phyloP scores from a whole-genome alignment of 2,888 invertebrate species.

The Macrosiphum euphorbiae region DNA sequence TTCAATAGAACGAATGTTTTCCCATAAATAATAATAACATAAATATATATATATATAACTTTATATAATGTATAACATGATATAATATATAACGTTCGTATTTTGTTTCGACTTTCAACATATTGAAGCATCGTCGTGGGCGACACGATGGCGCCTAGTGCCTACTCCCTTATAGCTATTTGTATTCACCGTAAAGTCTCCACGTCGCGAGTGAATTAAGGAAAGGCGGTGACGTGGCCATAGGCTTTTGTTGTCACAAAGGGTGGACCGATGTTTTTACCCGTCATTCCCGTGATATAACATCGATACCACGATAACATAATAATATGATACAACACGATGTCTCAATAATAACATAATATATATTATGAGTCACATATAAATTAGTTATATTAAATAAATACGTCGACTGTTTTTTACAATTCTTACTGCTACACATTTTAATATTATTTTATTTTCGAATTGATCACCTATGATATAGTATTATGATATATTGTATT shows the following conservation, averaged over 20 bases:
- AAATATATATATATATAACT: not conserved
- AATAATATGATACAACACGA: not conserved
- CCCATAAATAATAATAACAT: not conserved
- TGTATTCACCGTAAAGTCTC: not conserved
- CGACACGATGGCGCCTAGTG: constrained; percentile 9
- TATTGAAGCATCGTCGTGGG: not conserved
- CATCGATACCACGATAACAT: not conserved
- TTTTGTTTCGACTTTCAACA: not conserved
- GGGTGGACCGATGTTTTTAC: not conserved
- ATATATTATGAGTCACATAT: not conserved
- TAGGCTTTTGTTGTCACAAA: not conserved
- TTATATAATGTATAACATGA: not conserved
- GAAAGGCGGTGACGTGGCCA: not conserved
- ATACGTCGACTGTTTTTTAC: not conserved
- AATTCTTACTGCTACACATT: not conserved
- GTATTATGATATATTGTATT: not conserved
- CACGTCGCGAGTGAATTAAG: not conserved
- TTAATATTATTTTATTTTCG: not conserved
- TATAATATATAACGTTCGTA: not conserved
- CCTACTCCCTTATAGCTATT: not conserved
- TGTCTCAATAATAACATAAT: not conserved
- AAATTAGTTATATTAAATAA: not conserved
- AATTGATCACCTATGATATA: not conserved
- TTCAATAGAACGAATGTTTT: not conserved
- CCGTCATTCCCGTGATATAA: not conserved